These are phyloP conservation scores for sheep (Ovis aries) DNA, from an alignment of 2,113 vertebrate species.

Conservation along the genomic window DNA sequence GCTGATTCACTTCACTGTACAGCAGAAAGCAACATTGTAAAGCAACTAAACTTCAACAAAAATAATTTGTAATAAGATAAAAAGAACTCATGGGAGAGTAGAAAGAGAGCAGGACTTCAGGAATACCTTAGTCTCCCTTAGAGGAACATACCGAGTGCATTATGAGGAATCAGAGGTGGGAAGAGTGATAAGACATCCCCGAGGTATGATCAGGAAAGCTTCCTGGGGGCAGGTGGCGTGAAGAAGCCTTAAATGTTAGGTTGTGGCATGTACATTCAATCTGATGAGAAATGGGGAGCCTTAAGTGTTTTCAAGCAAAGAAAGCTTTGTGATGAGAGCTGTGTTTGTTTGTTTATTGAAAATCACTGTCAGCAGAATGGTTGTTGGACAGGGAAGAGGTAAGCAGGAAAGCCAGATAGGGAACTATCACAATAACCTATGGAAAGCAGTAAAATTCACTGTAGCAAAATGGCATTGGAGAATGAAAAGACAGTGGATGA, in stretches of 20 bases:
- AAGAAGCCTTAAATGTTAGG: not conserved
- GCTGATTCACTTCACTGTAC: not conserved
- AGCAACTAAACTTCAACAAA: not conserved
- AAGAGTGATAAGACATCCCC: accelerated
- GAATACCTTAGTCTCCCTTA: not conserved
- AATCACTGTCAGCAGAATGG: not conserved
- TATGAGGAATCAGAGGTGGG: not conserved
- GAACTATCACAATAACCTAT: not conserved
- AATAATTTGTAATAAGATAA: not conserved
- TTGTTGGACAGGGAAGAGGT: not conserved
- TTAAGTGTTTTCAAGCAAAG: not conserved
- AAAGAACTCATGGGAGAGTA: not conserved
- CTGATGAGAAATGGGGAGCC: not conserved
- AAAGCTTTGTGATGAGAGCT: not conserved
- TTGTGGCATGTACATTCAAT: not conserved
- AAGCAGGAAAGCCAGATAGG: not conserved
- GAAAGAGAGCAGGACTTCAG: not conserved
- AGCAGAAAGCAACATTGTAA: not conserved
- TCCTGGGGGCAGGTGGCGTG: not conserved
- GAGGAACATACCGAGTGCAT: not conserved
- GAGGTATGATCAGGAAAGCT: not conserved
- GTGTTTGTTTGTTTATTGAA: not conserved
- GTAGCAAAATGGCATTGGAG: not conserved
- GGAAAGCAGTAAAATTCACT: not conserved
- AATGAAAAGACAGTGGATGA: not conserved